Evolutionary conservation across 2,113 vertebrate species (phyloP), one percentile per base, ranked within the genome.

Genomic region (Peromyscus maniculatus): DNA sequence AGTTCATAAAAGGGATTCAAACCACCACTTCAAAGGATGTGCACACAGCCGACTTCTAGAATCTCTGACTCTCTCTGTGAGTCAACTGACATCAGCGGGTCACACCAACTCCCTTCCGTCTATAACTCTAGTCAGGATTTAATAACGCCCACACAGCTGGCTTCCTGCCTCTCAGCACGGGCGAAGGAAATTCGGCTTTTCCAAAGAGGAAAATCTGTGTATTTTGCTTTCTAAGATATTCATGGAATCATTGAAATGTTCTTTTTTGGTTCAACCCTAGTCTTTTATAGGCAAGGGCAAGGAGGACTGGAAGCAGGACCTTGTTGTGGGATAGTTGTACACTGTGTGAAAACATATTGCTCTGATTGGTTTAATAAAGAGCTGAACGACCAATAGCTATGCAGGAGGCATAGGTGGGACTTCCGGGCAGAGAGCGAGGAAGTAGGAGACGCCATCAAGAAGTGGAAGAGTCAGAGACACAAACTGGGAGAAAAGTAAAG

Each of bases 221-320:
- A 1, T 91, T 87, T 91, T 87, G 66, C 95, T 96, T 97, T 90
- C 94, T 93, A 95, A 97, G 94, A 91, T 66, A 87, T 49, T 95
- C 66, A 19, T 67, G 62, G 36, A 91, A 80, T 89, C 72, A 19
- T 24, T 77, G 52, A 78, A 80, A 86, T 91, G 91, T 80, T 15
- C 55, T 46, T 57, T 36, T 52, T 86, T 11, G 52, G 33, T 15
- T 62, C 74, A 86, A 74, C 8, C 52, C 33, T 31, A 28, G 82
- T 62, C 19, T 66, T 83, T 93, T 69, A 83, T 1, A 89, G 75
- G 71, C 62, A 87, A 95, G 66, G 21, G 39, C 88, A 78, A 8
- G 5, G 66, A 93, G 92, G 26, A 55, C 57, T 52, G 8, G 67
- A 88, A 78, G 10, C 43, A 75, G 39, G 39, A 24, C 24, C 19